Conservation (phyloP, 2,113 vertebrate species). For the Lynx canadensis region DNA sequence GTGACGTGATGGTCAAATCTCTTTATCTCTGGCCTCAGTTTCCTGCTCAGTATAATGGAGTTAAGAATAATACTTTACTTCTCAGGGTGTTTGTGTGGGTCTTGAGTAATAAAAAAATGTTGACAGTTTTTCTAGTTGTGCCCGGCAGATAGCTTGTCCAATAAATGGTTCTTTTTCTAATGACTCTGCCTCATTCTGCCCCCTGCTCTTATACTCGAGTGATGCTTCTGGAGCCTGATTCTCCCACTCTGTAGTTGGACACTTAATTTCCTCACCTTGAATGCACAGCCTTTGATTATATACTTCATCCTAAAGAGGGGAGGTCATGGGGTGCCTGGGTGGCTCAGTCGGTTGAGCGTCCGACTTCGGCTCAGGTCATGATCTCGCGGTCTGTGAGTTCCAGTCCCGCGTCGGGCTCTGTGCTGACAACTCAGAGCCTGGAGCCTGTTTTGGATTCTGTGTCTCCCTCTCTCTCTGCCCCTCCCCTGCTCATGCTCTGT, state of each 20-base stretch:
- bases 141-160: not conserved
- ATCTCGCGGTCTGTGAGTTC: too few species aligned
- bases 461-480: too few species aligned
- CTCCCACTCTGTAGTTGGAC: not conserved
- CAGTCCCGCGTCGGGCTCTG: too few species aligned
- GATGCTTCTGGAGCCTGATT: not conserved
- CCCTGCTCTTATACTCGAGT: not conserved
- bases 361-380: too few species aligned
- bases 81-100: not conserved
- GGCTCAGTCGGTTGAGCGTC: too few species aligned
- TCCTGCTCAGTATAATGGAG: not conserved
- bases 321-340: not conserved
- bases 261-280: not conserved
- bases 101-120: slow-evolving; percentile 8
- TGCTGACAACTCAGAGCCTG: too few species aligned
- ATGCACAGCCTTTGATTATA: not conserved
- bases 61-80: not conserved
- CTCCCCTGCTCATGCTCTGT: too few species aligned
- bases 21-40: slow-evolving; percentile 27
- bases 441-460: too few species aligned
- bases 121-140: not conserved
- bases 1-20: not conserved
- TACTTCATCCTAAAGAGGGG: not conserved
- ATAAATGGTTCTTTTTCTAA: not conserved
- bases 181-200: not conserved